These are phyloP conservation scores for Andrena flavipes DNA, from an alignment of 2,888 invertebrate genomes.

Conservation along the genomic window DNA sequence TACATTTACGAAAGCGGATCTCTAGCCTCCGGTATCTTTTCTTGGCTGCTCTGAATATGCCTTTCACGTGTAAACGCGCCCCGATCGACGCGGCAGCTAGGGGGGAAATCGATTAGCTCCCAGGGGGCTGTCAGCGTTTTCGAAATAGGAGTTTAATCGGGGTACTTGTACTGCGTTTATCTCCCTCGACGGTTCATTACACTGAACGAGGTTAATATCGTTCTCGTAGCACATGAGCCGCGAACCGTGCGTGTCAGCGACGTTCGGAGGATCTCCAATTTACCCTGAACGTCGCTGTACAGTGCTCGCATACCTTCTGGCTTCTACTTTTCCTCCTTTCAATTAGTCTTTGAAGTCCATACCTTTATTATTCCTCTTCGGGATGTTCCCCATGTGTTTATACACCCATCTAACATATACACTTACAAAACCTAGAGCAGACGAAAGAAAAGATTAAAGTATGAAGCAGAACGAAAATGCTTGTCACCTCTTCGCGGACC, in stretches of 20 bases:
- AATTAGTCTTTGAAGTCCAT: too few species aligned
- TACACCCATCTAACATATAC: neutral
- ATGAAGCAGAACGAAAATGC: neutral
- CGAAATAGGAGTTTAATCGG: conserved; percentile 65
- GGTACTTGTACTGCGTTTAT: conserved; percentile 70
- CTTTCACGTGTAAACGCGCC: conserved; percentile 1
- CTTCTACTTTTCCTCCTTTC: neutral
- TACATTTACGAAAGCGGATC: neutral
- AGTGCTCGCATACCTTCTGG: neutral
- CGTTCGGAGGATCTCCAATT: conserved; percentile 51
- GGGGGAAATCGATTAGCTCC: conserved; percentile 4
- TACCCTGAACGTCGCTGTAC: neutral
- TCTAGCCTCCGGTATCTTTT: neutral
- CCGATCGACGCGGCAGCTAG: neutral
- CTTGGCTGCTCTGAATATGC: neutral
- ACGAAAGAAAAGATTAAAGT: neutral
- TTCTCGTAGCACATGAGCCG: conserved; percentile 59
- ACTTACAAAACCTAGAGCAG: neutral
- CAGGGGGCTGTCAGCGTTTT: conserved; percentile 1
- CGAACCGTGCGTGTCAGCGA: conserved; percentile 56
- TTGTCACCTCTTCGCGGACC: neutral
- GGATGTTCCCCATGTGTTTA: neutral
- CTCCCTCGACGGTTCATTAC: conserved; percentile 68
- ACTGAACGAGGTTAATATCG: conserved; percentile 61
- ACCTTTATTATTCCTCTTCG: neutral